Percentiles rank a stretch among this genome's conserved stretches.
phyloP scores from a whole-genome alignment of 2,888 invertebrate genomes.

The Hemistola chrysoprasaria region DNA sequence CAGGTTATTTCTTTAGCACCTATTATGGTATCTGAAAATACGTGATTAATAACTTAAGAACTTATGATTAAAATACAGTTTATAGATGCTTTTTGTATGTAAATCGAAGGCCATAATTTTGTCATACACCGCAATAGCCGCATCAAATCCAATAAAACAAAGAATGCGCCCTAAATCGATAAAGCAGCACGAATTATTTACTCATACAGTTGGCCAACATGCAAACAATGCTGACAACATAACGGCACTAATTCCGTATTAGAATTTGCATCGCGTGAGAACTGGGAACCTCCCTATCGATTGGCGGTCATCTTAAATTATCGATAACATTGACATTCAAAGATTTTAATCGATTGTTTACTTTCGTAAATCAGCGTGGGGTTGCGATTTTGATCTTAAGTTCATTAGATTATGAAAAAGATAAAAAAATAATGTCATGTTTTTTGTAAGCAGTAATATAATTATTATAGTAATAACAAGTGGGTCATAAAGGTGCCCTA shows the following conservation, averaged over 20 bases:
- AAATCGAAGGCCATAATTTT: too few relatives aligned
- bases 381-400: not conserved
- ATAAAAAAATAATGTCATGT: not conserved
- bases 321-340: slow-evolving; percentile 11
- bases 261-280: slow-evolving; percentile 26
- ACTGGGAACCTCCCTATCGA: slow-evolving; percentile 12
- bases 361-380: slow-evolving; percentile 11
- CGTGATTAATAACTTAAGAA: too few relatives aligned
- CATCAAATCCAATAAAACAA: not conserved
- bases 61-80: too few relatives aligned
- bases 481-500: slow-evolving; percentile 5
- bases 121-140: slow-evolving; percentile 10
- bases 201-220: slow-evolving; percentile 18
- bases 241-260: slow-evolving; percentile 24
- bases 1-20: too few relatives aligned
- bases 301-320: slow-evolving; percentile 6
- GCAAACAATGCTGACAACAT: slow-evolving; percentile 29
- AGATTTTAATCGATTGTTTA: slow-evolving; percentile 17
- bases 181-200: slow-evolving; percentile 7
- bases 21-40: too few relatives aligned
- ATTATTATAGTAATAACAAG: not conserved
- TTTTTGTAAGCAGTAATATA: too few relatives aligned
- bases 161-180: slow-evolving; percentile 20
- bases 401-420: not conserved
- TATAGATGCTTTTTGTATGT: too few relatives aligned